Conservation (phyloP, 2,113 vertebrate genomes). For the Eclectus roratus region DNA sequence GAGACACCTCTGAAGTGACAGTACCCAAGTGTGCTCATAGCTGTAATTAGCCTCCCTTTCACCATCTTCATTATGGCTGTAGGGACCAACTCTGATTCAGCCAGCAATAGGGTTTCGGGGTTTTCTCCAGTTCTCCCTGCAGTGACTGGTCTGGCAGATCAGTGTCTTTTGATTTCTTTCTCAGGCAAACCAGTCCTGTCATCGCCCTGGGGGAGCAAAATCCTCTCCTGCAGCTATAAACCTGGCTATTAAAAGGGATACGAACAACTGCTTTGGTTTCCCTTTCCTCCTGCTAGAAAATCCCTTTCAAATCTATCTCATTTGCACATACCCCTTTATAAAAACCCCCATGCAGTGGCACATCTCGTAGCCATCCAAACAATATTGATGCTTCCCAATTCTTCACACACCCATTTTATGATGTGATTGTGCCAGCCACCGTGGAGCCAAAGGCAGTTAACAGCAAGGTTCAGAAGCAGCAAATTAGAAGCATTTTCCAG, state of each 20-base stretch:
- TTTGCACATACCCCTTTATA: not conserved
- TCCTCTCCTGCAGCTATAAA: not conserved
- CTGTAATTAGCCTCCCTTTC: not conserved
- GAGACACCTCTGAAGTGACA: not conserved
- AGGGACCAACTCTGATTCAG: not conserved
- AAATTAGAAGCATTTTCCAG: conserved; percentile 3
- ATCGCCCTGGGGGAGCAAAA: not conserved
- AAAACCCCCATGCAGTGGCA: not conserved
- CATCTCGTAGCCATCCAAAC: not conserved
- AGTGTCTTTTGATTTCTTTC: not conserved
- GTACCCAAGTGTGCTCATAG: not conserved
- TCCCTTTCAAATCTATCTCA: not conserved
- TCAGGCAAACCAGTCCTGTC: not conserved
- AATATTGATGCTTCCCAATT: not conserved
- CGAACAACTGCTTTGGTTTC: not conserved
- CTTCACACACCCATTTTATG: not conserved
- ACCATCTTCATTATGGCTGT: not conserved
- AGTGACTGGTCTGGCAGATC: not conserved
- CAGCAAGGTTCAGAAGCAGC: not conserved
- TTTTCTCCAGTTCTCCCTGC: not conserved
- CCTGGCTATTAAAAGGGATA: not conserved
- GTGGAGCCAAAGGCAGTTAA: not conserved
- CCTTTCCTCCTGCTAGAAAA: not conserved
- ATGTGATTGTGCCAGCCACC: not conserved
- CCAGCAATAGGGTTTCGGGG: not conserved